These are phyloP conservation scores for Copidosoma aretas DNA, from an alignment of 2,888 invertebrate species.

Conservation along the genomic window DNA sequence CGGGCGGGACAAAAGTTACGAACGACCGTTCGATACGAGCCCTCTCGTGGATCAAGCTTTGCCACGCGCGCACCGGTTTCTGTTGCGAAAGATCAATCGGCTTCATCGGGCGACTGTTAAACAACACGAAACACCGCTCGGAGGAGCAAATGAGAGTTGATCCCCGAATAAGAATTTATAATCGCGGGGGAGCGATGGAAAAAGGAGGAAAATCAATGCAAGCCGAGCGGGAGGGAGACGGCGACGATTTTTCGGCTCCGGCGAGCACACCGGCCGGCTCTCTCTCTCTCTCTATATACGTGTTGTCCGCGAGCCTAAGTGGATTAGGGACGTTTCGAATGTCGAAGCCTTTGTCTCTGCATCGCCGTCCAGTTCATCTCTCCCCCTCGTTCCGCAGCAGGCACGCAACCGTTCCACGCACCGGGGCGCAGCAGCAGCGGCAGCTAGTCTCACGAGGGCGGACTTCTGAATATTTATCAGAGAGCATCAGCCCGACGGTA, in stretches of 20 bases:
- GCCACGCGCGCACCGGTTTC: too few species aligned
- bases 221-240: too few species aligned
- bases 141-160: too few species aligned
- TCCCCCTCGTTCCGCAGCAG: not conserved
- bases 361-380: not conserved
- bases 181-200: not conserved
- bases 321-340: slow-evolving; percentile 30
- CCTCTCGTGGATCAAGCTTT: too few species aligned
- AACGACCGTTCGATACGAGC: too few species aligned
- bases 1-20: not conserved
- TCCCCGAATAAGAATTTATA: too few species aligned
- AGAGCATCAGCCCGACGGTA: slow-evolving; percentile 11
- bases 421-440: not conserved
- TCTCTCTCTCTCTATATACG: not conserved
- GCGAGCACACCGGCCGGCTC: too few species aligned
- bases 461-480: slow-evolving; percentile 33
- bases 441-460: not conserved
- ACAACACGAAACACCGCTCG: too few species aligned
- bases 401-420: too few species aligned
- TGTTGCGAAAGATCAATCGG: too few species aligned
- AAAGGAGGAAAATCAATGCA: not conserved
- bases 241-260: too few species aligned
- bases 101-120: too few species aligned
- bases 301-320: slow-evolving; percentile 30
- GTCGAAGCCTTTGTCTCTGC: not conserved